Evolutionary conservation across 2,888 invertebrate species (phyloP).

Genomic region (Dasysyrphus albostriatus): DNA sequence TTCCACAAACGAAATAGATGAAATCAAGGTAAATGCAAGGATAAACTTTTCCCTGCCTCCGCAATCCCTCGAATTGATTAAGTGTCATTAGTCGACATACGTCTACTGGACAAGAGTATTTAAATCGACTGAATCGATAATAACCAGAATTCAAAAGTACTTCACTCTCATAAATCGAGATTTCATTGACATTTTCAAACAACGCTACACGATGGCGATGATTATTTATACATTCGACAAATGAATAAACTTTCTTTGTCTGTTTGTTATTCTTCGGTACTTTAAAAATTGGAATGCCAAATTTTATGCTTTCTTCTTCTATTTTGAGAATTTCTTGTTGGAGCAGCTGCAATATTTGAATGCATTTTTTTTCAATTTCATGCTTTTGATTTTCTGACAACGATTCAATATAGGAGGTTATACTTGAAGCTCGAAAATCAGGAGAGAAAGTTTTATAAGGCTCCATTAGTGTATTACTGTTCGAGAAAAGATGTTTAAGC

Average conservation of each 20-base stretch:
- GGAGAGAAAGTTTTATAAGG: neutral
- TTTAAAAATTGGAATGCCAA: slow-evolving; percentile 50
- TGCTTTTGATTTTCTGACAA: slow-evolving; percentile 3
- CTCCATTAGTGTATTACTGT: neutral
- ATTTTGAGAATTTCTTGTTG: slow-evolving; percentile 33
- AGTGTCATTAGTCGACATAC: slow-evolving; percentile 82
- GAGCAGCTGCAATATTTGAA: slow-evolving; percentile 8
- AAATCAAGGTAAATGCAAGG: slow-evolving; percentile 86
- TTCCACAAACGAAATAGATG: slow-evolving; percentile 86
- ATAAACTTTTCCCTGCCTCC: slow-evolving; percentile 82
- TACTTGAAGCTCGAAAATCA: neutral
- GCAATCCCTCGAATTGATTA: slow-evolving; percentile 54
- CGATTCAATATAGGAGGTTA: slow-evolving; percentile 9
- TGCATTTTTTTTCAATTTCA: slow-evolving; percentile 20
- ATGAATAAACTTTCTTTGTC: slow-evolving; percentile 11
- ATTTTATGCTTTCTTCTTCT: slow-evolving; percentile 30
- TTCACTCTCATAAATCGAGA: slow-evolving; percentile 86
- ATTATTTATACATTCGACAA: slow-evolving; percentile 49
- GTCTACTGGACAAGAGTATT: slow-evolving; percentile 88
- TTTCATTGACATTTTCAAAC: slow-evolving; percentile 86
- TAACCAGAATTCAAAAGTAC: slow-evolving; percentile 86
- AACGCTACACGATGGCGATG: slow-evolving; percentile 74
- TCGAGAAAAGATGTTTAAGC: neutral
- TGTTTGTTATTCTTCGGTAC: slow-evolving; percentile 40
- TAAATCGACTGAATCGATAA: slow-evolving; percentile 87